Percentiles rank a stretch among this genome's conserved stretches.
phyloP scores from a whole-genome alignment of 2,113 vertebrate genomes.

The Lethenteron reissneri region DNA sequence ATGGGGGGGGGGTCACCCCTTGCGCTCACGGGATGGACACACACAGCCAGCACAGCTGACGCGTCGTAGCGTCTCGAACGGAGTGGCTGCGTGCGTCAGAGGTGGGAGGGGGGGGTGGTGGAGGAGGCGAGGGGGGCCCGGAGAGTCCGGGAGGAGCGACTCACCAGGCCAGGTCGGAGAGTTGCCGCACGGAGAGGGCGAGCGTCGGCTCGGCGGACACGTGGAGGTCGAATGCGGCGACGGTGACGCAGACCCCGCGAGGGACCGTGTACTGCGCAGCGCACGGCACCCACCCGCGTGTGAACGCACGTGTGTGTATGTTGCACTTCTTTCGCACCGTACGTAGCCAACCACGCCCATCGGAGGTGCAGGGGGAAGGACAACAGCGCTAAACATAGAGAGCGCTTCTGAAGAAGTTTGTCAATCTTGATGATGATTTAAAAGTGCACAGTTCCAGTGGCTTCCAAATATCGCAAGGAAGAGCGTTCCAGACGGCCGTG shows the following conservation, averaged over 20 bases:
- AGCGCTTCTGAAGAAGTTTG: too few relatives aligned
- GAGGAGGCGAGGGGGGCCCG: not conserved
- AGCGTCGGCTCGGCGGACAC: constrained; percentile 6
- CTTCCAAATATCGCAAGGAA: too few relatives aligned
- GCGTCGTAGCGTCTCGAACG: not conserved
- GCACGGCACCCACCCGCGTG: too few relatives aligned
- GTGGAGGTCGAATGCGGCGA: constrained; percentile 1
- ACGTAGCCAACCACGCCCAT: too few relatives aligned
- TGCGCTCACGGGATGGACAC: not conserved
- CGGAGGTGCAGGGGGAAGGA: too few relatives aligned
- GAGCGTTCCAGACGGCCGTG: too few relatives aligned
- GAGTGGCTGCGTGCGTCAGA: not conserved
- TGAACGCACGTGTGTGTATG: too few relatives aligned
- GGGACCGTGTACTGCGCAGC: constrained; percentile 6
- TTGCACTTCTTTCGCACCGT: too few relatives aligned
- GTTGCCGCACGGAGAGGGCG: constrained; percentile 1
- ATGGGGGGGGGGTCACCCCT: not conserved
- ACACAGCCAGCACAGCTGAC: not conserved
- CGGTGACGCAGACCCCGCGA: constrained; percentile 1
- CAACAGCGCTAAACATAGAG: too few relatives aligned
- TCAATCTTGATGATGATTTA: too few relatives aligned
- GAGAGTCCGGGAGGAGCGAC: not conserved
- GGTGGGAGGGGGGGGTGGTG: not conserved
- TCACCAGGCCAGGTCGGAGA: constrained; percentile 6
- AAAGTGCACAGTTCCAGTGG: too few relatives aligned